A percentile compares a stretch with the other conserved stretches of the same genome.
Conservation (phyloP, 2,797 vertebrate species). For the Sebastes diaconus region DNA sequence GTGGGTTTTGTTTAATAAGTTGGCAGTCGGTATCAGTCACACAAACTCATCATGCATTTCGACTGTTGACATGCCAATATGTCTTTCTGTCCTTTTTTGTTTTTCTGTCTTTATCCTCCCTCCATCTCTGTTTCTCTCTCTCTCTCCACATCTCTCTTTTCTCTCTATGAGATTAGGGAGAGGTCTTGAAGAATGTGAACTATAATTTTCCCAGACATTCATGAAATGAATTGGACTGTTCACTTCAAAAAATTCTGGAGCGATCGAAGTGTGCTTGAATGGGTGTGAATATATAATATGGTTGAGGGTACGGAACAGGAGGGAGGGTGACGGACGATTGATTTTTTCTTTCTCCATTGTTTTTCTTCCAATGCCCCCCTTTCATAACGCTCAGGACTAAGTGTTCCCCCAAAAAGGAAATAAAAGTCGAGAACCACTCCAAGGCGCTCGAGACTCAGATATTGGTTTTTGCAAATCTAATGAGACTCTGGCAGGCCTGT, state of each 20-base stretch:
- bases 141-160: not conserved
- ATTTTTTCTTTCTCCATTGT: slow-evolving; percentile 49
- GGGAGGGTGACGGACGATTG: slow-evolving; percentile 29
- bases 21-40: slow-evolving; percentile 28
- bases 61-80: slow-evolving; percentile 41
- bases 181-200: slow-evolving; percentile 69
- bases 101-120: slow-evolving; percentile 20
- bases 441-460: slow-evolving; percentile 47
- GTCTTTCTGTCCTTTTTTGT: slow-evolving; percentile 28
- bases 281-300: slow-evolving; percentile 60
- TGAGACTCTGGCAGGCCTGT: slow-evolving; percentile 48
- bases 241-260: slow-evolving; percentile 54
- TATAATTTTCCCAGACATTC: slow-evolving; percentile 71
- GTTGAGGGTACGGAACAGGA: not conserved
- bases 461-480: slow-evolving; percentile 65
- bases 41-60: slow-evolving; percentile 10
- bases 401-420: slow-evolving; percentile 55
- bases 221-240: slow-evolving; percentile 69
- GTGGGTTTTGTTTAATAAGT: slow-evolving; percentile 44
- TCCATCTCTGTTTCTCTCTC: not conserved
- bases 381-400: slow-evolving; percentile 32
- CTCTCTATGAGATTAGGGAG: slow-evolving; percentile 58
- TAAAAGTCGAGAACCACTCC: slow-evolving; percentile 50
- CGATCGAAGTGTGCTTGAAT: slow-evolving; percentile 63
- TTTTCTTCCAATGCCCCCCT: slow-evolving; percentile 34